A percentile compares a stretch with the other conserved stretches of the same genome.
Conservation (phyloP, 2,888 invertebrate genomes). For the Spatulosminthurus flaviceps region DNA sequence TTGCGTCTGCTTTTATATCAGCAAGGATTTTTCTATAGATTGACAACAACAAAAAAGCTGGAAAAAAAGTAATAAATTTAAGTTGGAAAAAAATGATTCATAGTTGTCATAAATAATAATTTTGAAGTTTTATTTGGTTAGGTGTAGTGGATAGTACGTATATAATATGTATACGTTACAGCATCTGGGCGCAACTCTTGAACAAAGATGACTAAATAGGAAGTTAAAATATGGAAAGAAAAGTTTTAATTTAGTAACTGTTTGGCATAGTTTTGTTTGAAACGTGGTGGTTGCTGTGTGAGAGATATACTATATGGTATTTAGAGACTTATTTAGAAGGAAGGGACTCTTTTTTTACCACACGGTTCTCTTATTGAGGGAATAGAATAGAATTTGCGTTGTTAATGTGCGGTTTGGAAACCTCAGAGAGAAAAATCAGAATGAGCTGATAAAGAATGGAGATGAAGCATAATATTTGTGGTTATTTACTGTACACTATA, state of each 20-base stretch:
- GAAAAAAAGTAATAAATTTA: too few relatives aligned
- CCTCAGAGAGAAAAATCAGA: background rate
- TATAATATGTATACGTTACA: too few relatives aligned
- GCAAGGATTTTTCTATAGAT: too few relatives aligned
- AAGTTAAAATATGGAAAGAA: background rate
- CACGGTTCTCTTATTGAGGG: background rate
- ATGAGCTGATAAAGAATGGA: constrained; percentile 12
- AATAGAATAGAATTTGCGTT: constrained; percentile 21
- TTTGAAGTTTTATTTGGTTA: too few relatives aligned
- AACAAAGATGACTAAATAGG: background rate
- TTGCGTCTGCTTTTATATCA: too few relatives aligned
- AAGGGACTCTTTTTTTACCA: background rate
- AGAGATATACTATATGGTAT: background rate
- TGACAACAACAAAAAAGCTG: too few relatives aligned
- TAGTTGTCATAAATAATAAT: too few relatives aligned
- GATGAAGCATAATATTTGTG: background rate
- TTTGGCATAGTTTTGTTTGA: background rate
- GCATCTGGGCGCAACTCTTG: too few relatives aligned
- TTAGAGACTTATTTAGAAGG: background rate
- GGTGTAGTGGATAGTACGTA: too few relatives aligned
- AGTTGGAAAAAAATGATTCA: too few relatives aligned
- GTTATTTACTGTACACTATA: background rate
- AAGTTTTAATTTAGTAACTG: constrained; percentile 13
- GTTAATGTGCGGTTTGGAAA: constrained; percentile 29
- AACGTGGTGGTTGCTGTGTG: too few relatives aligned